Conservation (phyloP, 2,797 vertebrate species). For the Sebastes matsubarae region DNA sequence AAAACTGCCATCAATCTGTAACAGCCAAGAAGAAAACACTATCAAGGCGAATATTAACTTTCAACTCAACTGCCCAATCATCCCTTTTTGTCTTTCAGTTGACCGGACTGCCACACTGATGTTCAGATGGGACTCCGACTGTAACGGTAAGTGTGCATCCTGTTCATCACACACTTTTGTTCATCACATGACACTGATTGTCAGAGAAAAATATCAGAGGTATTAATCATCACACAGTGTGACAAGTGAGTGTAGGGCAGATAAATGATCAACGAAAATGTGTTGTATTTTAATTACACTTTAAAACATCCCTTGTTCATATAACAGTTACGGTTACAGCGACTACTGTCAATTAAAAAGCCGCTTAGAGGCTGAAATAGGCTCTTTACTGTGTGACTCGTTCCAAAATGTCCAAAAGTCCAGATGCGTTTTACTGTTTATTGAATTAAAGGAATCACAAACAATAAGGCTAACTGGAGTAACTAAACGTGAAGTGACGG, state of each 20-base stretch:
- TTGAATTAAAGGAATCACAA: too few species aligned
- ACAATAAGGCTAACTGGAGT: too few species aligned
- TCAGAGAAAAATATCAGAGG: not conserved
- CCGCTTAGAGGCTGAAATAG: too few species aligned
- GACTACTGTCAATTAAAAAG: too few species aligned
- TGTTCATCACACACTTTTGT: not conserved
- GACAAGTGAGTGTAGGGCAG: not conserved
- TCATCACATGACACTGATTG: not conserved
- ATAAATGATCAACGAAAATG: not conserved
- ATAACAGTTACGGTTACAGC: accelerated
- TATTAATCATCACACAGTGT: not conserved
- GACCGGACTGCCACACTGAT: not conserved
- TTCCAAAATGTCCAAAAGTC: too few species aligned
- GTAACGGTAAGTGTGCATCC: not conserved
- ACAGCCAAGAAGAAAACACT: conserved; percentile 26
- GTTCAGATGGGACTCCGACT: not conserved
- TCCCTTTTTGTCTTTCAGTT: conserved; percentile 18
- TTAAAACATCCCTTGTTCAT: not conserved
- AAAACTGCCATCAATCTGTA: conserved; percentile 38
- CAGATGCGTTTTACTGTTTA: too few species aligned
- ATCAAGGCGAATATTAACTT: conserved; percentile 36
- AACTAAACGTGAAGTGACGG: too few species aligned
- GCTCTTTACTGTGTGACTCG: too few species aligned
- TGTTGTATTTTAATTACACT: not conserved
- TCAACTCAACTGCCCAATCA: not conserved